Evolutionary conservation across 2,797 vertebrate species (phyloP).

Genomic region (Tragelaphus oryx): DNA sequence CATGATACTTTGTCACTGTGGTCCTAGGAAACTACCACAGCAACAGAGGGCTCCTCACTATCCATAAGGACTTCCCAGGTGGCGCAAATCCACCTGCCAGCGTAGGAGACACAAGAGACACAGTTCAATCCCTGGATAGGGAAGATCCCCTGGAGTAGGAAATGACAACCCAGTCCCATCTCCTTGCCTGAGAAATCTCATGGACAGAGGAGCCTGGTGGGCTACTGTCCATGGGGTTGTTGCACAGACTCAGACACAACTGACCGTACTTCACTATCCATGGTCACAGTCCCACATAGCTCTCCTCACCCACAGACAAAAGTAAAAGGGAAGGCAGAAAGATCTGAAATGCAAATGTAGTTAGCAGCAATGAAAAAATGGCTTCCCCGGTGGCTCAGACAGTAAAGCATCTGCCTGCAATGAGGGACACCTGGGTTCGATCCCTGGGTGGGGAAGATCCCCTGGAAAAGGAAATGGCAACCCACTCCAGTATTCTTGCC

Average conservation of each 20-base stretch:
- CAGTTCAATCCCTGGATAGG: neutral
- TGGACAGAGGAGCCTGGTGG: neutral
- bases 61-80: neutral
- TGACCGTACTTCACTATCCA: neutral
- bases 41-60: neutral
- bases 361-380: neutral
- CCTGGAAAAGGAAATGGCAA: neutral
- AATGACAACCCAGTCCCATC: neutral
- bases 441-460: neutral
- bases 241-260: neutral
- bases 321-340: neutral
- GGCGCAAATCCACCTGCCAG: rapidly evolving
- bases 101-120: neutral
- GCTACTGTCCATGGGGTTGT: neutral
- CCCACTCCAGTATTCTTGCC: neutral
- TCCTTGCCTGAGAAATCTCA: neutral
- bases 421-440: neutral
- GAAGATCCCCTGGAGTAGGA: neutral
- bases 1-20: neutral
- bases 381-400: neutral
- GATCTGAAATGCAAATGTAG: slow-evolving; percentile 6
- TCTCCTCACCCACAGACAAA: neutral
- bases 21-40: neutral
- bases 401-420: neutral
- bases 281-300: neutral